Conservation (phyloP, 2,113 vertebrate genomes). For the Psephotus haematonotus region DNA sequence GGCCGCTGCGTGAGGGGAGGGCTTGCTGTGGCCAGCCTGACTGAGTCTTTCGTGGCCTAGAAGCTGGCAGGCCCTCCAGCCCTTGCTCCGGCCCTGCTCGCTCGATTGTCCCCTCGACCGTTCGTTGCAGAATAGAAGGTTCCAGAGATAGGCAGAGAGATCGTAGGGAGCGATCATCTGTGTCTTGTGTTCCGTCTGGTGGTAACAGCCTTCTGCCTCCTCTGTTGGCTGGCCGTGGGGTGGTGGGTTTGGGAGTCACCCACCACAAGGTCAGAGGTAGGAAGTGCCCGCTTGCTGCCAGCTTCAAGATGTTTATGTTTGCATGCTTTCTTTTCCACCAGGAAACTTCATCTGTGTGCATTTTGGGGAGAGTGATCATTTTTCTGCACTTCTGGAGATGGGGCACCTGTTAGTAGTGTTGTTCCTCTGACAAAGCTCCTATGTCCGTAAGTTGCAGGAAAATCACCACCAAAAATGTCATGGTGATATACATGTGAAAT, state of each 20-base stretch:
- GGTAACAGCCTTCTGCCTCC: not conserved
- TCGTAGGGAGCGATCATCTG: rapidly evolving
- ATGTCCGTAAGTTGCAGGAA: rapidly evolving
- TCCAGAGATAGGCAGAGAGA: not conserved
- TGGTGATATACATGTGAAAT: not conserved
- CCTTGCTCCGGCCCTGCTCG: no score
- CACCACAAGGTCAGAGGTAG: not conserved
- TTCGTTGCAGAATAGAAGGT: not conserved
- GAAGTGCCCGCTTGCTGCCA: not conserved
- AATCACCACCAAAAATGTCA: not conserved
- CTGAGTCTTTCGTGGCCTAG: not conserved
- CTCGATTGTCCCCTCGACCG: not conserved
- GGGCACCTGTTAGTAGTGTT: not conserved
- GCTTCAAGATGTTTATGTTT: not conserved
- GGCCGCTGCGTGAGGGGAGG: rapidly evolving
- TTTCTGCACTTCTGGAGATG: not conserved
- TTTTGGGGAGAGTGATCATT: not conserved
- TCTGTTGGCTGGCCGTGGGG: not conserved
- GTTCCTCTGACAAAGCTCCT: not conserved
- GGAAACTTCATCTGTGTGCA: not conserved
- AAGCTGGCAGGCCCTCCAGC: not conserved
- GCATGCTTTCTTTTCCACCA: not conserved
- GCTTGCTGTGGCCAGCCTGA: rapidly evolving
- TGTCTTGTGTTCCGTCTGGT: not conserved
- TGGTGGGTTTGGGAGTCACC: not conserved